phyloP scores from a whole-genome alignment of 2,797 vertebrate genomes.

The Tapirus indicus region DNA sequence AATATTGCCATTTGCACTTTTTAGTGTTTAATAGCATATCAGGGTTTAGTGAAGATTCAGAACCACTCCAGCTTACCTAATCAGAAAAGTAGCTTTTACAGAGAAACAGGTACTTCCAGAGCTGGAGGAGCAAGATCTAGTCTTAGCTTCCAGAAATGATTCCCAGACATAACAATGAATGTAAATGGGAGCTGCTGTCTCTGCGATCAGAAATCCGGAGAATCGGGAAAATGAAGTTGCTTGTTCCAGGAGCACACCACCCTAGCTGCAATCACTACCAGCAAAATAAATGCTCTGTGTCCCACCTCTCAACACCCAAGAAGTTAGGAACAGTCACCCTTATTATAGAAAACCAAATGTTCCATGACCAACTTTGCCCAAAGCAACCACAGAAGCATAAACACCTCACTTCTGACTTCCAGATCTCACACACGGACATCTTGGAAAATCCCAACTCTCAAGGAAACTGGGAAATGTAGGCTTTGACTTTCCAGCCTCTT shows the following conservation, averaged over 20 bases:
- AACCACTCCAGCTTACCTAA: slow-evolving; percentile 4
- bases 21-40: not conserved
- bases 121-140: not conserved
- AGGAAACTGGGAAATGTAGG: not conserved
- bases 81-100: not conserved
- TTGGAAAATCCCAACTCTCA: not conserved
- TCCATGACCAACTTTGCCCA: not conserved
- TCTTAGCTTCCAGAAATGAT: not conserved
- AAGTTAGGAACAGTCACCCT: not conserved
- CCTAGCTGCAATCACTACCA: not conserved
- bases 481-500: not conserved
- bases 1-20: slow-evolving; percentile 13
- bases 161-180: not conserved
- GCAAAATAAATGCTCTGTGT: not conserved
- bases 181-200: not conserved
- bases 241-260: not conserved
- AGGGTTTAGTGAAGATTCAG: slow-evolving; percentile 27
- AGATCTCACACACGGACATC: not conserved
- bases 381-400: not conserved
- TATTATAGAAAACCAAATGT: not conserved
- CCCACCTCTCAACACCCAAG: not conserved
- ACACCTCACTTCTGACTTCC: not conserved
- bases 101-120: not conserved
- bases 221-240: not conserved
- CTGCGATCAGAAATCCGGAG: not conserved